Base-by-base conservation (phyloP, 2,113 vertebrate genomes). In the Nesoenas mayeri region DNA sequence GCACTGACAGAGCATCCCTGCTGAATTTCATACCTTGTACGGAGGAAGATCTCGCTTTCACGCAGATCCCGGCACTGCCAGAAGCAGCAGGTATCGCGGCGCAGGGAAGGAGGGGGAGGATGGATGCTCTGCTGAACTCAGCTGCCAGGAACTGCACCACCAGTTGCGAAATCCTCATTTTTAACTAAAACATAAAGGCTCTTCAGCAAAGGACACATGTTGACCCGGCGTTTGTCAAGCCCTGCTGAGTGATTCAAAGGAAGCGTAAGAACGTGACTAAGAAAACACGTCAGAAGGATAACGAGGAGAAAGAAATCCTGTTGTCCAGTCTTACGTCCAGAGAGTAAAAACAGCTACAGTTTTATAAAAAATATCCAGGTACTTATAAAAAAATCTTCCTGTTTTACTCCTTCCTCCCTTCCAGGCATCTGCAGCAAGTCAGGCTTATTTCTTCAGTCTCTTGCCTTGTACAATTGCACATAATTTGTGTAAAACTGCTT, bases 1-100 rank as follows among this genome's bases (percentile, higher is more conserved):
- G 26, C 34, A 15, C 1, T 0, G 0, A 28, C 7, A 18, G 40
- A 21, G 9, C 22, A 5, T 1, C 8, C 25, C 18, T 0, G 0
- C 17, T 47, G 18, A 47, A 19, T 31, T 21, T 11, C 2, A 14
- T 8, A 20, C 10, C 9, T 7, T 51, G 16, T 9, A 5, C 0
- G 0, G 19, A 10, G 40, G 15, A 21, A 54, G 64, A 66, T 18
- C 20, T 31, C 0, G 1, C 38, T 48, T 15, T 15, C 38, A 38
- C 2, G 6, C 1, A 2, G 21, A 32, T 14, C 24, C 1, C 0
- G 62, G 73, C 31, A 32, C 7, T 22, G 17, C 26, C 69, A 31
- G n/a, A 44, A 62, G 20, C 2, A 56, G 4, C 58, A 71, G 70
- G 80, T 85, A 42, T 11, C 29, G 2, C 5, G 0, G 1, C 1